Evolutionary conservation across 2,888 invertebrate species (phyloP).

Genomic region (Heliconius hortense): DNA sequence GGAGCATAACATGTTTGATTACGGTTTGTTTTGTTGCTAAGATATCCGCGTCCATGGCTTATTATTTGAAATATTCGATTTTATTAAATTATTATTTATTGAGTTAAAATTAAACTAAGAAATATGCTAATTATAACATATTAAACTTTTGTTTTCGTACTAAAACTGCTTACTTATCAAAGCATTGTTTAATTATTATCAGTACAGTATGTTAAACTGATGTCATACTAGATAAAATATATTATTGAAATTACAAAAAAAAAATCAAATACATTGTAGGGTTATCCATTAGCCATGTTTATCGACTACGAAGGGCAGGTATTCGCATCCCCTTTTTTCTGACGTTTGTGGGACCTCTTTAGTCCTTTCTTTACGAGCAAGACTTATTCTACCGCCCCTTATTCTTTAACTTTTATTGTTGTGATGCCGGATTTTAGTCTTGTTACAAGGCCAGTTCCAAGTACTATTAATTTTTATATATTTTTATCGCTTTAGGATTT

Average conservation of each 20-base stretch:
- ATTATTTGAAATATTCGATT: conserved; percentile 38
- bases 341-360: conserved; percentile 57
- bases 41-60: conserved; percentile 67
- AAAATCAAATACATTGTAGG: conserved; percentile 20
- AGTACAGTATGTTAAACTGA: background rate
- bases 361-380: conserved; percentile 49
- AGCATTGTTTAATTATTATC: conserved; percentile 1
- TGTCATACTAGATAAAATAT: conserved; percentile 7
- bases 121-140: background rate
- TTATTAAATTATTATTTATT: background rate
- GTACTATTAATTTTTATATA: background rate
- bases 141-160: background rate
- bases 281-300: conserved; percentile 24
- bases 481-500: background rate
- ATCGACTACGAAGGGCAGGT: conserved; percentile 59
- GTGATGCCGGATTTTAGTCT: conserved; percentile 27
- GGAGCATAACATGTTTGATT: conserved; percentile 74
- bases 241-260: background rate
- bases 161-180: conserved; percentile 18
- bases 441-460: conserved; percentile 21
- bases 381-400: conserved; percentile 47
- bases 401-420: conserved; percentile 44
- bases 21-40: conserved; percentile 75
- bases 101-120: background rate
- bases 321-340: conserved; percentile 72